These are phyloP conservation scores for Hozukius guyotensis DNA, from an alignment of 2,797 vertebrate genomes.

Conservation along the genomic window DNA sequence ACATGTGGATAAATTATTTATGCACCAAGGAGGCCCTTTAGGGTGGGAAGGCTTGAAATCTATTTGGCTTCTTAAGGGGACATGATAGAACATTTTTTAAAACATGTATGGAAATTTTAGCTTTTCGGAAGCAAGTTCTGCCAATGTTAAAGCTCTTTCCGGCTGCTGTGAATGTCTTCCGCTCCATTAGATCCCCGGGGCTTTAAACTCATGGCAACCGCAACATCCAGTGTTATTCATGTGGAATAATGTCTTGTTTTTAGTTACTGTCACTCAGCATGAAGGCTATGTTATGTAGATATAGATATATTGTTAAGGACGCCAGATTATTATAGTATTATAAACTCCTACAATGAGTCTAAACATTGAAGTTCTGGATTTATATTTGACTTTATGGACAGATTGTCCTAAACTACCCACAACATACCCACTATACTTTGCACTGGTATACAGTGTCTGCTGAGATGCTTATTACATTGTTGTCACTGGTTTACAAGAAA, in stretches of 20 bases:
- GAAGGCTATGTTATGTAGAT: neutral
- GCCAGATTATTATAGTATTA: neutral
- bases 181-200: slow-evolving; percentile 2
- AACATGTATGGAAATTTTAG: neutral
- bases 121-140: neutral
- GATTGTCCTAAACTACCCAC: neutral
- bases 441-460: neutral
- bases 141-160: neutral
- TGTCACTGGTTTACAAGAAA: neutral
- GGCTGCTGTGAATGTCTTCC: neutral
- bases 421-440: neutral
- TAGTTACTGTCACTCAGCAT: neutral
- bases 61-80: neutral
- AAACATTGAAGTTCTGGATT: neutral
- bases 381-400: neutral
- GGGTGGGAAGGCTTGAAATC: neutral
- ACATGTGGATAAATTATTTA: neutral
- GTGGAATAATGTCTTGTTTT: slow-evolving; percentile 8
- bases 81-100: neutral
- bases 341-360: neutral
- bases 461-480: neutral
- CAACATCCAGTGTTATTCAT: slow-evolving; percentile 10
- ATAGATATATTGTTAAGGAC: neutral
- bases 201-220: slow-evolving; percentile 31
- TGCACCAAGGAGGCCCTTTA: neutral